Evolutionary conservation across 2,797 vertebrate genomes (phyloP).

Genomic region (Hapalemur alaotrensis): DNA sequence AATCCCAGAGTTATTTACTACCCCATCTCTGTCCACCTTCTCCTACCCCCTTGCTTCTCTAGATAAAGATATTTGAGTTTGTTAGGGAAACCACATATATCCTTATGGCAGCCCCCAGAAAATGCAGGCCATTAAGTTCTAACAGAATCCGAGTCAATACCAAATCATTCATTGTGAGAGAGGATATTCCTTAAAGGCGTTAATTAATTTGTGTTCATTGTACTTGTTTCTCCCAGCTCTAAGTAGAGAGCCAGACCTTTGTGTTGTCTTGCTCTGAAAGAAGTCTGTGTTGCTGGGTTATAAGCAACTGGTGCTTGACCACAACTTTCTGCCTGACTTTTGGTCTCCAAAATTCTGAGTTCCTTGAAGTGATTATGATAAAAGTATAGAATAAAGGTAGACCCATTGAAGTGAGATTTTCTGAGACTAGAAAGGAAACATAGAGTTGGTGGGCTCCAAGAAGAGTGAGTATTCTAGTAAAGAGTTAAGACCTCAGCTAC

Average conservation of each 20-base stretch:
- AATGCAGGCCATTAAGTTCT: conserved; percentile 29
- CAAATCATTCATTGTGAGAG: background rate
- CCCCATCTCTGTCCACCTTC: background rate
- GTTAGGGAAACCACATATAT: background rate
- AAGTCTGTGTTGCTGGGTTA: background rate
- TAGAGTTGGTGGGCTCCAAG: background rate
- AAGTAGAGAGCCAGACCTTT: background rate
- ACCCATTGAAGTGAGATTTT: background rate
- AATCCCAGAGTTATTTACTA: conserved; percentile 37
- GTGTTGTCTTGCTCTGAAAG: background rate
- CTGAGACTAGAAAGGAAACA: conserved; percentile 41
- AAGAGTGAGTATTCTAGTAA: background rate
- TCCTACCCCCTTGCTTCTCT: background rate
- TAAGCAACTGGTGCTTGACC: background rate
- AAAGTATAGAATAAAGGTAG: background rate
- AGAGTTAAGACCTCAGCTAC: background rate
- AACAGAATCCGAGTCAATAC: conserved; percentile 6
- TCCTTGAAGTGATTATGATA: conserved; percentile 16
- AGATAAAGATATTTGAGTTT: conserved; percentile 21
- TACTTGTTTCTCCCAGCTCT: background rate
- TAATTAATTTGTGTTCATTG: conserved; percentile 13
- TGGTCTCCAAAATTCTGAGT: background rate
- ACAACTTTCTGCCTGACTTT: background rate
- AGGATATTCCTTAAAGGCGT: conserved; percentile 5
- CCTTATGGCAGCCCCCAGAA: background rate